A percentile compares a stretch with the other conserved stretches of the same genome.
Conservation (phyloP, 1,140 invertebrate species). For the Drosophila eugracilis region DNA sequence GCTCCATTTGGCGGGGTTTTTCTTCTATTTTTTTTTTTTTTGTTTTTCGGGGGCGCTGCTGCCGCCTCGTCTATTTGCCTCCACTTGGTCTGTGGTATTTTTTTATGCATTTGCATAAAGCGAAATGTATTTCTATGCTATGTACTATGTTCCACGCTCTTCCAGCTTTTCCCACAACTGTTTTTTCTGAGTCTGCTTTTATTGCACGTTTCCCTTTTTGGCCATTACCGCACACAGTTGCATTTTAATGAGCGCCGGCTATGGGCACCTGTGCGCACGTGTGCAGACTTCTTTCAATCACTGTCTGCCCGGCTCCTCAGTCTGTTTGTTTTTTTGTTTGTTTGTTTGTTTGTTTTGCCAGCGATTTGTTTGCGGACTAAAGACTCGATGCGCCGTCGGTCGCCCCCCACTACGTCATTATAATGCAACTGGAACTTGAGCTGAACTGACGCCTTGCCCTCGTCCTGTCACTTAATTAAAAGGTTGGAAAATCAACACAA, state of each 20-base stretch:
- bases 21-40: not conserved
- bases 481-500: constrained; percentile 77
- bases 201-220: constrained; percentile 75
- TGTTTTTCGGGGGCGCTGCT: constrained; percentile 27
- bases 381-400: constrained; percentile 57
- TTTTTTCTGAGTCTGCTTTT: constrained; percentile 48
- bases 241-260: constrained; percentile 74
- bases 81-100: constrained; percentile 50
- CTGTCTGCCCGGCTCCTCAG: constrained; percentile 42
- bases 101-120: constrained; percentile 78
- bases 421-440: constrained; percentile 51
- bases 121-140: constrained; percentile 74
- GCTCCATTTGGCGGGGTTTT: constrained; percentile 40
- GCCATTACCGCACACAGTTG: constrained; percentile 69
- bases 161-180: constrained; percentile 15
- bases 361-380: constrained; percentile 73
- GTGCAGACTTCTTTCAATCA: constrained; percentile 79
- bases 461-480: constrained; percentile 80
- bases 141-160: constrained; percentile 33
- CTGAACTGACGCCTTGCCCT: constrained; percentile 16
- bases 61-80: constrained; percentile 44
- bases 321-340: constrained; percentile 1
- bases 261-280: constrained; percentile 65
- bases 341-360: constrained; percentile 45
- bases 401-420: constrained; percentile 34